Conservation (phyloP, 2,797 vertebrate genomes). For the Gorsachius magnificus region DNA sequence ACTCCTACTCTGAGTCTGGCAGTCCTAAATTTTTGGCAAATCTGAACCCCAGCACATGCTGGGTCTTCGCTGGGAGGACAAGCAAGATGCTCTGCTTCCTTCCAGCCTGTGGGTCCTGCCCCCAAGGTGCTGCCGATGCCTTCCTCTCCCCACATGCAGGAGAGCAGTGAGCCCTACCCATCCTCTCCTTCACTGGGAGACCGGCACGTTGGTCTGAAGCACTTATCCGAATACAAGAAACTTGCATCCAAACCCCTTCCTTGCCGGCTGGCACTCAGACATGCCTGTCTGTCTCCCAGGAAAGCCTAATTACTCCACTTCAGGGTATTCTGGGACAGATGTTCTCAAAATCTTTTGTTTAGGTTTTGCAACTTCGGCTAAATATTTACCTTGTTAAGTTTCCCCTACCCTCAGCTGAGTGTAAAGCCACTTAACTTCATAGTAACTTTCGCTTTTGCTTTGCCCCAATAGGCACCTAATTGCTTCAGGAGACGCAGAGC, state of each 20-base stretch:
- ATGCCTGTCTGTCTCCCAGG: neutral
- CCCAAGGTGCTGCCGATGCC: rapidly evolving
- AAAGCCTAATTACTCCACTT: neutral
- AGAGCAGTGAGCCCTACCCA: neutral
- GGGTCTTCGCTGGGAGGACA: neutral
- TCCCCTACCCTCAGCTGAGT: neutral
- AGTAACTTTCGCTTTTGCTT: neutral
- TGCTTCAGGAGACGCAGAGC: neutral
- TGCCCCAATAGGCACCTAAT: neutral
- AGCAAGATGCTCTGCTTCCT: neutral
- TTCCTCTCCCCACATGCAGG: neutral
- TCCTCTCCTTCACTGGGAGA: neutral
- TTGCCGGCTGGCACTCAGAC: neutral
- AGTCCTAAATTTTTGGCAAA: neutral
- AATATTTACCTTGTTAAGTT: neutral
- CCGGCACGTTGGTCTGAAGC: neutral
- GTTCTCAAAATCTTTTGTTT: neutral
- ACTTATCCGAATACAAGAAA: neutral
- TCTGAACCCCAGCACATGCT: rapidly evolving
- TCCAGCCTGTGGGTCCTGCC: neutral
- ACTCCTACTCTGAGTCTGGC: neutral
- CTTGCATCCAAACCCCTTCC: neutral
- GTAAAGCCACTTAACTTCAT: neutral
- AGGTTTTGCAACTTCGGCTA: neutral
- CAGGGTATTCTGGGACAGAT: neutral